Base-by-base conservation (phyloP, 2,888 invertebrate genomes). In the Melipona beecheii region DNA sequence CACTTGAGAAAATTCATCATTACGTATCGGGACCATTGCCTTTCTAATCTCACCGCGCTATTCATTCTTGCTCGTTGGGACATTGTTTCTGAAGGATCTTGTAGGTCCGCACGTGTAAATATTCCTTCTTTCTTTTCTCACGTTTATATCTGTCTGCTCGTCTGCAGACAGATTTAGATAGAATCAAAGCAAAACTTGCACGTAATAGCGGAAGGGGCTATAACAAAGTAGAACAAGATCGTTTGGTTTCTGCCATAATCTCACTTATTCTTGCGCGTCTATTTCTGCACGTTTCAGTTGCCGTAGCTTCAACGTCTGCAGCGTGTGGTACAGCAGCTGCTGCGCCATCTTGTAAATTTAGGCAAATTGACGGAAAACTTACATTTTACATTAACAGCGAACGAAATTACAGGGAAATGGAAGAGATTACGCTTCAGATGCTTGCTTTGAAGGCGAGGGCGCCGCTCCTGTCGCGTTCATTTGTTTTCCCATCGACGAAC, bases 211-310 rank as follows among this genome's bases (percentile, higher is more conserved):
- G 74, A 74, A 74, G 52, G 13, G 52, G 27, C 36, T 36, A 19
- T 24, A 74, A 74, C 74, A 62, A 52, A 74, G 64, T 74, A 24
- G 52, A 64, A 54, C 64, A 74, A 52, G 74, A 74, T 74, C 64
- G 52, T 62, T 72, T 17, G 50, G 17, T 60, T 73, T 17, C 19
- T 21, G 31, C 31, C 43, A 73, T 73, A 52, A 73, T n/a, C 62
- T 24, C 27, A 24, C 73, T 27, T 64, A 74, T 54, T 64, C 36
- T 24, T 19, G 64, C 19, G 2, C 52, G 65, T 27, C 52, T 74
- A 58, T 74, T 64, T 52, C 54, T 36, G 52, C 36, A 19, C 4
- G 2, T 52, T 4, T 24, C 49, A 43, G 50, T 50, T 27, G 62
- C 73, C 31, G 73, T 11, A n/a, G 11, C 27, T 64, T 52, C 52